phyloP scores from a whole-genome alignment of 64 coral and sea anemone species.

The Hydrozoanthus tunicans region DNA sequence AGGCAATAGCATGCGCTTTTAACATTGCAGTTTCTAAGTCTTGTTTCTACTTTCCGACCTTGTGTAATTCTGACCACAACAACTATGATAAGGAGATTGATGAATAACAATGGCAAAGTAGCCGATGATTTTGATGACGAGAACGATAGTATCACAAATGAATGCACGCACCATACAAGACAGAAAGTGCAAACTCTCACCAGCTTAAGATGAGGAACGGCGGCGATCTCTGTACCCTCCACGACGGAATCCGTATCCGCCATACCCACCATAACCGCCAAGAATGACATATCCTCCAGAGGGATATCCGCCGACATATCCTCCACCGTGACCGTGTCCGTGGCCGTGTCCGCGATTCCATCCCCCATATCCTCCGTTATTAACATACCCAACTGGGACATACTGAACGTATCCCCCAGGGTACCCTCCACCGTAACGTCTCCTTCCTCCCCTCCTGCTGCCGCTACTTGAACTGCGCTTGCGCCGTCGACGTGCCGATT shows the following conservation, averaged over 20 bases:
- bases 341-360: background rate
- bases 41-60: too few species aligned
- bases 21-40: too few species aligned
- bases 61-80: too few species aligned
- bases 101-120: background rate
- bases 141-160: background rate
- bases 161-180: background rate
- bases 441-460: background rate
- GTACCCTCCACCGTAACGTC: background rate
- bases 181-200: background rate
- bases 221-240: background rate
- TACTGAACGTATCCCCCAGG: background rate
- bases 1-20: too few species aligned
- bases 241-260: background rate
- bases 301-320: background rate
- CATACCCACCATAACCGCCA: background rate
- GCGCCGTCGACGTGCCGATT: constrained; percentile 27
- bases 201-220: constrained; percentile 13
- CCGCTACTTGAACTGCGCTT: constrained; percentile 16
- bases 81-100: too few species aligned
- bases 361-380: background rate
- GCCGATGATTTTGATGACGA: background rate
- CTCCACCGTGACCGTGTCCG: background rate
- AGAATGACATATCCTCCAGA: background rate
- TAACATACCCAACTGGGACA: background rate